Evolutionary conservation across 2,797 vertebrate species (phyloP), one percentile per base, ranked within the genome.

Genomic region (Paratrypauchen microcephalus): DNA sequence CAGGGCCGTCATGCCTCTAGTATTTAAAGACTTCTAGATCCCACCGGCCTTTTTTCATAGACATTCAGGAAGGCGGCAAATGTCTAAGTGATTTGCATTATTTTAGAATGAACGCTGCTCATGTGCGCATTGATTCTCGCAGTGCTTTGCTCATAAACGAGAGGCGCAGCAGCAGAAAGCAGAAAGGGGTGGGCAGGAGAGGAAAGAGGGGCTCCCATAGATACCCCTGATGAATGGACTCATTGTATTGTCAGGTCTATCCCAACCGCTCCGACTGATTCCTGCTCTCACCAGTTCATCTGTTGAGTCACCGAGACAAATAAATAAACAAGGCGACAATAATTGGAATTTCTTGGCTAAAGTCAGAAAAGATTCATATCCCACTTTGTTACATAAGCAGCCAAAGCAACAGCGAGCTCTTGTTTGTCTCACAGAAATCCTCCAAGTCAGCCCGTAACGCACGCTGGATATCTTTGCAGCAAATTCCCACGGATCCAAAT

Each of bases 141-240:
- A 73, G 58, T 36, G 64, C 72, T 74, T 66, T 74, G 70, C 23
- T 41, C 41, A 39, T 78, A 60, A 60, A 47, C 59, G 47, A 68
- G 75, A 69, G 68, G 65, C 72, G 68, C 63, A 70, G 72, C 71
- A 68, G 71, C 58, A 72, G 63, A 76, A 78, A 70, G 74, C 54
- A 18, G 52, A 70, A 28, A 12, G 67, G 74, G 74, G 68, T 23
- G 70, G 64, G 66, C 65, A 76, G 69, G 58, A 19, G 21, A 41
- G 16, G 7, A 36, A 36, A 26, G 73, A 70, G 75, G 83, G 80
- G 76, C 73, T 76, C 68, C 65, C 59, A 74, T 71, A 72, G 72
- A 83, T 58, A 55, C 67, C 72, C 75, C 82, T 80, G 75, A 87
- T 86, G 82, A 91, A 91, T 72, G 88, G 83, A 50, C 72, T 81